These are phyloP conservation scores for Synergus japonicus DNA, from an alignment of 2,888 invertebrate species.

Conservation along the genomic window DNA sequence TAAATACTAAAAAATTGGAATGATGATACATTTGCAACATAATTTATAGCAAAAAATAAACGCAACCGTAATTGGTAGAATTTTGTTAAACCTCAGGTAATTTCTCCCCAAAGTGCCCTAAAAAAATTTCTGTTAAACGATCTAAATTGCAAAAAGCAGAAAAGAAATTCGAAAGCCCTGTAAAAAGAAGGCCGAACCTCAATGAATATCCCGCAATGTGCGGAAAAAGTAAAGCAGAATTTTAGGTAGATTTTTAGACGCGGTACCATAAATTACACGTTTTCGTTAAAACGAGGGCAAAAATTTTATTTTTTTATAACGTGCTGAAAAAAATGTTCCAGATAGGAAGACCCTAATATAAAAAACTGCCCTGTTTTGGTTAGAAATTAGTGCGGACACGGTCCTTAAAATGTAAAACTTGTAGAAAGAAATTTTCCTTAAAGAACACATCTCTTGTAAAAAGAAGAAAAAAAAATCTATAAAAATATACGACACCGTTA, in stretches of 20 bases:
- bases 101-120: constrained; percentile 1
- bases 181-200: constrained; percentile 20
- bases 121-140: constrained; percentile 15
- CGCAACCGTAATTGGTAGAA: constrained; percentile 17
- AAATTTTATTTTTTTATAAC: constrained; percentile 67
- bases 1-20: neutral
- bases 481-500: constrained; percentile 75
- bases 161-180: neutral
- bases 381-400: constrained; percentile 68
- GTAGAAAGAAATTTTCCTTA: constrained; percentile 52
- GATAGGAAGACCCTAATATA: constrained; percentile 58
- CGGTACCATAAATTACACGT: constrained; percentile 31
- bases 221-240: constrained; percentile 43
- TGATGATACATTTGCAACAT: neutral
- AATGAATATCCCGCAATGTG: constrained; percentile 37
- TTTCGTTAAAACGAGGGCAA: constrained; percentile 43
- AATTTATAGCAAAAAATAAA: constrained; percentile 15
- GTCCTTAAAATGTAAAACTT: constrained; percentile 58
- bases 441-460: neutral
- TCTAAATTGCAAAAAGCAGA: constrained; percentile 15
- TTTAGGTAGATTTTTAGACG: constrained; percentile 49
- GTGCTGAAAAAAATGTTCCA: constrained; percentile 63
- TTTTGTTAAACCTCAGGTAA: constrained; percentile 32
- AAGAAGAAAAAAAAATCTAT: constrained; percentile 62
- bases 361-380: constrained; percentile 74